Evolutionary conservation across 2,888 invertebrate species (phyloP).

Genomic region (Ennomos fuscantarius): DNA sequence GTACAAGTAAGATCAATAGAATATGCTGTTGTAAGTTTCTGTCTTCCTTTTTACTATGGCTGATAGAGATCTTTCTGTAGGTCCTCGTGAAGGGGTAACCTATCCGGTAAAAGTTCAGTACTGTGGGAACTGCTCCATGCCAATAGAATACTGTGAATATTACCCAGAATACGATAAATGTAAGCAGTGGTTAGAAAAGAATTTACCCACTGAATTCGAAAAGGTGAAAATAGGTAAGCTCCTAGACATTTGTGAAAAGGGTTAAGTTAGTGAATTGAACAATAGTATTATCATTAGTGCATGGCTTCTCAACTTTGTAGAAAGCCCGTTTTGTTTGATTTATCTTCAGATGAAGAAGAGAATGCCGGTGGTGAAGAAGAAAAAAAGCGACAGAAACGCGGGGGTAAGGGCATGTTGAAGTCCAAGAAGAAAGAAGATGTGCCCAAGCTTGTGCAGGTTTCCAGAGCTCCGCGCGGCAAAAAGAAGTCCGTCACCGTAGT

Average conservation of each 20-base stretch:
- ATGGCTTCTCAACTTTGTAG: background rate
- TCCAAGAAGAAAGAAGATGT: constrained; percentile 97
- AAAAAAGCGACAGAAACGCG: constrained; percentile 98
- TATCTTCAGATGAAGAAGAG: constrained; percentile 84
- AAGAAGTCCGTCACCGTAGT: constrained; percentile 99
- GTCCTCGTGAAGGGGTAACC: constrained; percentile 89
- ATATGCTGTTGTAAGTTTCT: constrained; percentile 44
- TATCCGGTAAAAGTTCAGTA: constrained; percentile 95
- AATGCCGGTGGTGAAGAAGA: constrained; percentile 94
- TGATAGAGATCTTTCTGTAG: constrained; percentile 85
- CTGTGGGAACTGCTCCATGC: constrained; percentile 97
- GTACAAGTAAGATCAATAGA: constrained; percentile 34
- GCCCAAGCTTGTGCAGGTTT: constrained; percentile 93
- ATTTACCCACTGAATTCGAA: constrained; percentile 97
- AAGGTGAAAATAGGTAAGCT: constrained; percentile 90
- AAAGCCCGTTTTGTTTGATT: constrained; percentile 1
- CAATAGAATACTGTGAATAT: constrained; percentile 99
- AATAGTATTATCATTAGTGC: background rate
- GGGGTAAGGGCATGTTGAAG: constrained; percentile 98
- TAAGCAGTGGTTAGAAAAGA: constrained; percentile 97
- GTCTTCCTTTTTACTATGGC: constrained; percentile 71
- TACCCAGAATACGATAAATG: constrained; percentile 99
- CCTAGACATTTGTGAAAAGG: constrained; percentile 25
- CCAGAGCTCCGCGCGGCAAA: constrained; percentile 97
- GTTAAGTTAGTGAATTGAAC: constrained; percentile 35